Evolutionary conservation across 1,140 invertebrate species (phyloP), one percentile per base, ranked within the genome.

Genomic region (Periplaneta americana): DNA sequence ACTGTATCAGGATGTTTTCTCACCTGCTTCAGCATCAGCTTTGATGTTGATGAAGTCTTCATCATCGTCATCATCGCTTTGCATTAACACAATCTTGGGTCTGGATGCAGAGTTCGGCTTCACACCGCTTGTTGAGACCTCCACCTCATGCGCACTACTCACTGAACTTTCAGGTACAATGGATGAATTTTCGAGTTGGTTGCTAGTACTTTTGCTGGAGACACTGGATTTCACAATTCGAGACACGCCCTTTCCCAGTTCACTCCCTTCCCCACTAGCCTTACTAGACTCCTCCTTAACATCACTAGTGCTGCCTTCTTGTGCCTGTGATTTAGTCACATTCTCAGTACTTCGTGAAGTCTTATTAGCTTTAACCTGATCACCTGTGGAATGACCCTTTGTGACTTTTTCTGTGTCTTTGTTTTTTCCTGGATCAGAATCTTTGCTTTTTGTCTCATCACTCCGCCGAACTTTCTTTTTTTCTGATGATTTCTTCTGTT

Each of bases 11-110:
- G n/a, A 15, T 22, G 22, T 37, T 31, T 31, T 80, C 80, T 77
- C 79, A 85, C 84, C 84, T 37, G 84, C 80, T 82, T 87, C 86
- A 76, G 87, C 87, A 33, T 88, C 89, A 17, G 88, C 88, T 83
- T 91, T 91, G 13, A 93, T 88, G 86, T 90, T 93, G 48, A 91
- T 86, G 85, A 91, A 90, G 84, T 93, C 91, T 82, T 92, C 90
- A 86, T 92, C 90, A 28, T 92, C 90, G 22, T 78, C 84, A 77
- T 81, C 80, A 57, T 82, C 82, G 81, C 82, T 83, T 10, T 80
- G 75, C 82, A 83, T 83, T 17, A 83, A 75, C 18, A 83, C 79
- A 17, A 80, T 80, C 66, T 83, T 83, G 32, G 79, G 33, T 33
- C 77, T 83, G 35, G 79, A 34, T 4, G 28, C 15, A 34, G 37